Evolutionary conservation across 2,888 invertebrate species (phyloP), one percentile per base, ranked within the genome.

Genomic region (Idaea aversata): DNA sequence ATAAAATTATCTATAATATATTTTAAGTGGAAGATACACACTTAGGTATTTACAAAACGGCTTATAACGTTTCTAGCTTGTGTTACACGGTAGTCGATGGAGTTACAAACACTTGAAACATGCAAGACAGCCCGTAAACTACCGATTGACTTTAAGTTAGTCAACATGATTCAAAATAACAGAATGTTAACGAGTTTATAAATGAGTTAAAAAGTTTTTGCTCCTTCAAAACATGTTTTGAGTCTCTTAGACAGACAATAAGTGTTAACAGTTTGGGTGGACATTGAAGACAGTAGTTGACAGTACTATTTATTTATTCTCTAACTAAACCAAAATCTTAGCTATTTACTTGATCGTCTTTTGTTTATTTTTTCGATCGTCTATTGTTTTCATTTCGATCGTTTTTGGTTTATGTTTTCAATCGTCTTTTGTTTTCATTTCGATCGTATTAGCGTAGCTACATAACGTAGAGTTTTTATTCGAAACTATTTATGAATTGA

Each of bases 31-130:
- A 61, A 69, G 65, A 67, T 63, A 71, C 67, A 70, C 67, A 69
- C 65, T 66, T 47, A 47, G 10, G 4, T 47, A 47, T 47, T 47
- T 47, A 47, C 47, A 47, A 47, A 47, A 47, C 47, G 47, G 47
- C 47, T 47, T 47, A 47, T 47, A 13, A 47, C 47, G 47, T 47
- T 47, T 5, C 47, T 10, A 47, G 6, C 6, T 47, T 47, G 47
- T 47, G 47, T 47, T 47, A 13, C 47, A 3, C 47, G 47, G 13
- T 47, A 47, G 47, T 67, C 61, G 62, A 68, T 68, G 58, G 61
- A 64, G 67, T 66, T 57, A 70, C 72, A 72, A 69, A 72, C 69
- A 70, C 72, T 71, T 64, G 58, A 67, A 62, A 61, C n/a, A 62
- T 34, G 36, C 25, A 34, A 61, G 66, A 47, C 61, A 64, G n/a